These are phyloP conservation scores for Drosophila helvetica DNA, from an alignment of 2,888 invertebrate genomes.

Conservation along the genomic window DNA sequence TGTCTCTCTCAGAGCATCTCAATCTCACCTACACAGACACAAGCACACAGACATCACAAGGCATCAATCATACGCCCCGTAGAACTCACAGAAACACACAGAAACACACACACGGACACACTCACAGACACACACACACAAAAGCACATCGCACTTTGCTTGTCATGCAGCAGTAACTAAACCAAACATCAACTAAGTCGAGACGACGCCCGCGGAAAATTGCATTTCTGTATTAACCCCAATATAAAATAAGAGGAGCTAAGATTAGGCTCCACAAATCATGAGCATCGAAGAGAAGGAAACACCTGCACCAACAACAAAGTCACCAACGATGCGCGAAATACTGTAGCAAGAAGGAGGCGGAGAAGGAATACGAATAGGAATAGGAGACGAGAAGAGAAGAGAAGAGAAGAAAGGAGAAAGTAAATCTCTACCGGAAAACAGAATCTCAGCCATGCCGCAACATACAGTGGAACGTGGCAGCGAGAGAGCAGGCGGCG, in stretches of 20 bases:
- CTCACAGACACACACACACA: constrained; percentile 7
- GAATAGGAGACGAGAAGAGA: too few relatives aligned
- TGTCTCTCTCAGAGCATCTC: constrained; percentile 31
- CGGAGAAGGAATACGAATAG: neutral
- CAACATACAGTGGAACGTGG: neutral
- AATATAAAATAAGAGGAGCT: constrained; percentile 24
- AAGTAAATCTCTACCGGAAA: neutral
- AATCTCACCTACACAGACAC: constrained; percentile 20
- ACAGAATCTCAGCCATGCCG: neutral
- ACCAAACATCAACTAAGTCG: constrained; percentile 71
- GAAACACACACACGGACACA: constrained; percentile 8
- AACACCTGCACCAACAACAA: constrained; percentile 44
- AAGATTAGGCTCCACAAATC: constrained; percentile 15
- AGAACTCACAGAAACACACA: constrained; percentile 23
- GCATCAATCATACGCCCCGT: constrained; percentile 44
- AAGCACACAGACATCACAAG: constrained; percentile 32
- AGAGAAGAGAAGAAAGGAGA: too few relatives aligned
- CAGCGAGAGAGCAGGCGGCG: neutral
- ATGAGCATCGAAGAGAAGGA: constrained; percentile 39
- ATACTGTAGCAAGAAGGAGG: constrained; percentile 17
- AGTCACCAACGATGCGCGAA: constrained; percentile 46
- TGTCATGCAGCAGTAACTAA: constrained; percentile 71
- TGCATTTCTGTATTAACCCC: constrained; percentile 76
- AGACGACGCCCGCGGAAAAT: constrained; percentile 75
- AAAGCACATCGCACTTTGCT: constrained; percentile 70